phyloP scores from a whole-genome alignment of 2,113 vertebrate genomes.

The Bagarius yarrelli region DNA sequence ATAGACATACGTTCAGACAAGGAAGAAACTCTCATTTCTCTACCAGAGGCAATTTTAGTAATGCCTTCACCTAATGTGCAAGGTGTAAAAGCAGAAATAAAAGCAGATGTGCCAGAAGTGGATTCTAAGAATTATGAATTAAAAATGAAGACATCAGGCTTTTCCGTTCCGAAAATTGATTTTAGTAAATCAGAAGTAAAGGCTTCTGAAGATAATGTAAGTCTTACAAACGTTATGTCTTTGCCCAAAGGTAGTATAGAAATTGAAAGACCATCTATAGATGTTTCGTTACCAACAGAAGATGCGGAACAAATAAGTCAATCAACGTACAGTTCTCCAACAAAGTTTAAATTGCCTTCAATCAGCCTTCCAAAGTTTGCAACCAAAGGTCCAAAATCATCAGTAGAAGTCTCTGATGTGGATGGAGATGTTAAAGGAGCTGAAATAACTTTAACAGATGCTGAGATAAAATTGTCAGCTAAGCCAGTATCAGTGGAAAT shows the following conservation, averaged over 20 bases:
- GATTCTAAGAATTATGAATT: conserved; percentile 24
- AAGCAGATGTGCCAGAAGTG: conserved; percentile 28
- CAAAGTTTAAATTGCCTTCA: conserved; percentile 49
- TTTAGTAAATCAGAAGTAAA: conserved; percentile 16
- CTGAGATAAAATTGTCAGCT: conserved; percentile 5
- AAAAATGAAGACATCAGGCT: conserved; percentile 36
- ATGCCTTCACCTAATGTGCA: conserved; percentile 11
- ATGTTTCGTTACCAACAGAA: not conserved
- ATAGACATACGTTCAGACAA: conserved; percentile 33
- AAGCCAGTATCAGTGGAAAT: conserved; percentile 4
- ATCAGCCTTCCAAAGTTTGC: conserved; percentile 51
- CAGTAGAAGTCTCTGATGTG: conserved; percentile 3
- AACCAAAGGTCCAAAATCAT: conserved; percentile 23
- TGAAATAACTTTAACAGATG: conserved; percentile 35
- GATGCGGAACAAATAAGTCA: not conserved
- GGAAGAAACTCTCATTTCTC: conserved; percentile 1
- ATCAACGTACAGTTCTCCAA: conserved; percentile 29
- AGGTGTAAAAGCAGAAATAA: conserved; percentile 33
- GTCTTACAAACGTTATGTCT: conserved; percentile 5
- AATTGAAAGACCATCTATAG: conserved; percentile 4
- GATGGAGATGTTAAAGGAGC: conserved; percentile 14
- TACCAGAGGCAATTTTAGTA: conserved; percentile 24
- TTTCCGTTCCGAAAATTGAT: conserved; percentile 28
- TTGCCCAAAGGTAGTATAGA: conserved; percentile 1
- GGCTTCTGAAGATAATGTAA: conserved; percentile 18